A percentile compares a stretch with the other conserved stretches of the same genome.
Conservation (phyloP, 2,888 invertebrate genomes). For the Thecocarcelia acutangulata region DNA sequence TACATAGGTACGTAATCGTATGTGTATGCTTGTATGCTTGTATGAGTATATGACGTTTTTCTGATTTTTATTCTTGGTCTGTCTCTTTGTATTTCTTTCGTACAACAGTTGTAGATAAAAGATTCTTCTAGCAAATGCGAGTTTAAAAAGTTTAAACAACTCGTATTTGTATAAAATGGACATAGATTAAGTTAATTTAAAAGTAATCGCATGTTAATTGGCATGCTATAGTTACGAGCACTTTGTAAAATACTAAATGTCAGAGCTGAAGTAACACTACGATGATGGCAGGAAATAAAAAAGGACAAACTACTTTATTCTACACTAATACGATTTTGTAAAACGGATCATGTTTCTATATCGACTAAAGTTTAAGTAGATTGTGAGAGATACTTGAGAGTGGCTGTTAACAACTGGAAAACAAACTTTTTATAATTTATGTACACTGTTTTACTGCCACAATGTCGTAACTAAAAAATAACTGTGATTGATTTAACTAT, state of each 20-base stretch:
- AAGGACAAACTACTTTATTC: slow-evolving; percentile 31
- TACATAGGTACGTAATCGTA: no score
- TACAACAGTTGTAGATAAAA: not conserved
- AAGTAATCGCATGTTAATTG: slow-evolving; percentile 65
- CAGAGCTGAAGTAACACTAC: not conserved
- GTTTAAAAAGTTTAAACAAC: slow-evolving; percentile 11
- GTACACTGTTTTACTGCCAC: no score
- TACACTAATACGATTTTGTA: slow-evolving; percentile 65
- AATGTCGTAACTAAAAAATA: no score
- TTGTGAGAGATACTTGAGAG: slow-evolving; percentile 6
- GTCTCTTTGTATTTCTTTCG: not conserved
- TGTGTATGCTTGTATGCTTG: not conserved
- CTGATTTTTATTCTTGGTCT: not conserved
- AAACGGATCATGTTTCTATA: slow-evolving; percentile 42
- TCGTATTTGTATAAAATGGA: slow-evolving; percentile 1
- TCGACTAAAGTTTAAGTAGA: slow-evolving; percentile 22
- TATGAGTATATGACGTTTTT: not conserved
- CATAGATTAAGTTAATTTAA: slow-evolving; percentile 56
- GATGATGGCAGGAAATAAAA: not conserved
- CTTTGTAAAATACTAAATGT: slow-evolving; percentile 1
- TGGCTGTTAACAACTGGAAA: not conserved
- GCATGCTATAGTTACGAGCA: slow-evolving; percentile 22
- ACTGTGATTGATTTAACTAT: no score
- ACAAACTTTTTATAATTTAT: not conserved
- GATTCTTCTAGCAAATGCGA: not conserved